These are phyloP conservation scores for Nymphalis urticae DNA, from an alignment of 2,888 invertebrate genomes.

Conservation along the genomic window DNA sequence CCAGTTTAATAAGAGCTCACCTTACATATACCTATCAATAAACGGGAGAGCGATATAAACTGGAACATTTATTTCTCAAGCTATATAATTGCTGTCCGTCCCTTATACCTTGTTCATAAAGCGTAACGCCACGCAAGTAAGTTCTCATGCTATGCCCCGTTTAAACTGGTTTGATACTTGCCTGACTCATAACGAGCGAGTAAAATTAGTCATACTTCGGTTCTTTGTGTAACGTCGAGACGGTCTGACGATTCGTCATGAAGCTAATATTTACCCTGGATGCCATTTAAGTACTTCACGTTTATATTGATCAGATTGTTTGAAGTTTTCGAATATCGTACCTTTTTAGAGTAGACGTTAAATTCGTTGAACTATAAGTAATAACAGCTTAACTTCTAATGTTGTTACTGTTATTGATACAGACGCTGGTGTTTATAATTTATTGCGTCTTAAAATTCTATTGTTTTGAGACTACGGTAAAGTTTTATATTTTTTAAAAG, in stretches of 20 bases:
- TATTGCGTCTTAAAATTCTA: background rate
- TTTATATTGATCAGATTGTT: conserved; percentile 18
- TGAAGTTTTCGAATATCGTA: conserved; percentile 6
- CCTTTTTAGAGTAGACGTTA: conserved; percentile 7
- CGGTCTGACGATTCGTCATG: conserved; percentile 40
- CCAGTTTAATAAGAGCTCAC: conserved; percentile 9
- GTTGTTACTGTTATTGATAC: background rate
- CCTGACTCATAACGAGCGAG: conserved; percentile 41
- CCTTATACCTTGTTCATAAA: conserved; percentile 74
- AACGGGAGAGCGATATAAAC: conserved; percentile 4
- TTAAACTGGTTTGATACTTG: conserved; percentile 41
- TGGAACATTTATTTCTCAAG: conserved; percentile 18
- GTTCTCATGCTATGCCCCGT: conserved; percentile 61
- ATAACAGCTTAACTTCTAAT: background rate
- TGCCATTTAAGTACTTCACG: conserved; percentile 16
- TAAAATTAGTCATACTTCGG: conserved; percentile 43
- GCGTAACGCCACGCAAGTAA: conserved; percentile 73
- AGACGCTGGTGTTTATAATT: background rate
- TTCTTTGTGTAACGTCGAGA: conserved; percentile 41
- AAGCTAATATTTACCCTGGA: conserved; percentile 36
- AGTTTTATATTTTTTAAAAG: too few relatives aligned
- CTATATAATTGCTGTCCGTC: conserved; percentile 56
- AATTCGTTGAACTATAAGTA: background rate
- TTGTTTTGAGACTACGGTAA: too few relatives aligned
- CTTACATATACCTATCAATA: background rate